phyloP scores from a whole-genome alignment of 2,113 vertebrate genomes.

The Ascaphus truei region DNA sequence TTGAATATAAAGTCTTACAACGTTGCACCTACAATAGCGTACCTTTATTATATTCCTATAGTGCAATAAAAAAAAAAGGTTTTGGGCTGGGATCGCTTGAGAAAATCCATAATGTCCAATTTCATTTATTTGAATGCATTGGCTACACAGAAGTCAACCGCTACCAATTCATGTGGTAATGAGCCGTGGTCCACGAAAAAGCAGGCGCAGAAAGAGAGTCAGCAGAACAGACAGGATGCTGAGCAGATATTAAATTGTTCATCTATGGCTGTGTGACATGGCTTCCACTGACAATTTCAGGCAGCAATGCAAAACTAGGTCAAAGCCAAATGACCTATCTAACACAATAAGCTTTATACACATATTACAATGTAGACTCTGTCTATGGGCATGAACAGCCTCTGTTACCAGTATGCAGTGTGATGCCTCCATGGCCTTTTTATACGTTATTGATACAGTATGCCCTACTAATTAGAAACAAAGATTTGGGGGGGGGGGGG shows the following conservation, averaged over 20 bases:
- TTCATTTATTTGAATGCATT: too few relatives aligned
- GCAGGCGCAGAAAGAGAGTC: not conserved
- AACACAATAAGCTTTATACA: constrained; percentile 58
- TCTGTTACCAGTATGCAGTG: constrained; percentile 57
- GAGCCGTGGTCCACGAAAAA: not conserved
- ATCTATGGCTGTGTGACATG: constrained; percentile 68
- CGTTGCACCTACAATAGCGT: too few relatives aligned
- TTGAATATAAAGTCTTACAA: too few relatives aligned
- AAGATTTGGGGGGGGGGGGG: too few relatives aligned
- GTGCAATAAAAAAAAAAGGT: too few relatives aligned
- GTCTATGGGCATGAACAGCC: constrained; percentile 63
- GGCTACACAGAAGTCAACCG: too few relatives aligned
- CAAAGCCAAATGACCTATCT: constrained; percentile 66
- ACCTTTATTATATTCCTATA: too few relatives aligned
- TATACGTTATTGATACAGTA: too few relatives aligned
- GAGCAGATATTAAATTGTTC: constrained; percentile 62
- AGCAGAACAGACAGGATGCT: constrained; percentile 44
- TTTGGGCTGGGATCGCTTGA: too few relatives aligned
- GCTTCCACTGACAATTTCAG: constrained; percentile 67
- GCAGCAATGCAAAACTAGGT: constrained; percentile 71
- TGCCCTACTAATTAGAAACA: constrained; percentile 64
- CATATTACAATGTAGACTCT: constrained; percentile 61
- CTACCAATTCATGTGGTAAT: too few relatives aligned
- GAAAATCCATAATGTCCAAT: too few relatives aligned
- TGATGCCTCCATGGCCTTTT: constrained; percentile 56